Conservation (phyloP, 2,113 vertebrate species). For the Pelodiscus sinensis region DNA sequence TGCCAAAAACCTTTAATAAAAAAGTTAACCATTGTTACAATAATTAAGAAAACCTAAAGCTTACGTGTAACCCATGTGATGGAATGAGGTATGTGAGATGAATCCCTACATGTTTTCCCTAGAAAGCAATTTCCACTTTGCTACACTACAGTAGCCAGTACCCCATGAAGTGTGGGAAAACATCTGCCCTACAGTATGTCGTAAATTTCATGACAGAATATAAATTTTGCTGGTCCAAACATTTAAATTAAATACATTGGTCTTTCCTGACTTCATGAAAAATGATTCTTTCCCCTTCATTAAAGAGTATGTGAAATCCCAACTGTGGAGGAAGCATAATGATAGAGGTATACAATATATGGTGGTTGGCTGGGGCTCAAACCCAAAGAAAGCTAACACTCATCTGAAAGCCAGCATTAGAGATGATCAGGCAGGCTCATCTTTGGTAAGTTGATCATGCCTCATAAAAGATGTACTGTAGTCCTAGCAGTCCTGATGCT, state of each 20-base stretch:
- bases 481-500: slow-evolving; percentile 13
- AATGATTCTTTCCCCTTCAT: slow-evolving; percentile 2
- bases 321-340: slow-evolving; percentile 34
- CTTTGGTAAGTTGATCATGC: slow-evolving; percentile 62
- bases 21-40: background rate
- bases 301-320: slow-evolving; percentile 13
- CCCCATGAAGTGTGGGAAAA: slow-evolving; percentile 61
- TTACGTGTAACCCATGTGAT: slow-evolving; percentile 8
- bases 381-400: slow-evolving; percentile 32
- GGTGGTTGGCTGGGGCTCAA: slow-evolving; percentile 57
- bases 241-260: slow-evolving; percentile 53
- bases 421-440: slow-evolving; percentile 60
- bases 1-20: slow-evolving; percentile 27
- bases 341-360: slow-evolving; percentile 51
- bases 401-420: slow-evolving; percentile 60
- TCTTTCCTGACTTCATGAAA: slow-evolving; percentile 36
- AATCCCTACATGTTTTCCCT: slow-evolving; percentile 44
- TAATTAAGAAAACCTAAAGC: background rate
- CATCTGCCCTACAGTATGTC: slow-evolving; percentile 50
- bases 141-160: slow-evolving; percentile 44
- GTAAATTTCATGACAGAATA: slow-evolving; percentile 67
- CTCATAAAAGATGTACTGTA: slow-evolving; percentile 57
- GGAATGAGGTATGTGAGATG: slow-evolving; percentile 51
- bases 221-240: slow-evolving; percentile 57
- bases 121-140: slow-evolving; percentile 58